These are phyloP conservation scores for Synodontis membranacea DNA, from an alignment of 2,113 vertebrate genomes.

Conservation along the genomic window DNA sequence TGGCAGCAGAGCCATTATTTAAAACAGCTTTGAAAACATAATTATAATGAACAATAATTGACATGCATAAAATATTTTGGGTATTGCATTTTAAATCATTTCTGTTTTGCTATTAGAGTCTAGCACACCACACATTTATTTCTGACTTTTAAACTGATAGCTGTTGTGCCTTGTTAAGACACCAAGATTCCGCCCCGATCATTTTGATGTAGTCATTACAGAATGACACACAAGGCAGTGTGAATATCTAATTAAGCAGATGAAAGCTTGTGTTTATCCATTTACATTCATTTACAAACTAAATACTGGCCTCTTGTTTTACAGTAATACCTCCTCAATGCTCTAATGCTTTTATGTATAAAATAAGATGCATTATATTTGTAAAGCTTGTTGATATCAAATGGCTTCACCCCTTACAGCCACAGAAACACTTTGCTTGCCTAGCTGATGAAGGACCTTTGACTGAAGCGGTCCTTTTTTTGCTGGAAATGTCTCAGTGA, in stretches of 20 bases:
- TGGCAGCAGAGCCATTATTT: not conserved
- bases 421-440: not conserved
- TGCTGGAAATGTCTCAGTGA: not conserved
- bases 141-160: conserved; percentile 1
- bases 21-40: conserved; percentile 8
- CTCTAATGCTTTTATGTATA: not conserved
- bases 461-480: not conserved
- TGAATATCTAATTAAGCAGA: conserved; percentile 6
- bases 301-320: not conserved
- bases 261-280: conserved; percentile 36
- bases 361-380: not conserved
- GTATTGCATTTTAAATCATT: not conserved
- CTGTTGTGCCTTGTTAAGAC: not conserved
- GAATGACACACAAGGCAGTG: conserved; percentile 14
- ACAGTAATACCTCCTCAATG: not conserved
- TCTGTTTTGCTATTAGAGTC: not conserved
- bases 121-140: not conserved
- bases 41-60: not conserved
- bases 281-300: not conserved
- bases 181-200: not conserved
- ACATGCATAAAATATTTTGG: not conserved
- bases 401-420: not conserved
- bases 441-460: not conserved
- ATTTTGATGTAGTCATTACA: conserved; percentile 29
- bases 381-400: not conserved